Conservation (phyloP, 2,113 vertebrate genomes). For the Oreochromis spilurus region DNA sequence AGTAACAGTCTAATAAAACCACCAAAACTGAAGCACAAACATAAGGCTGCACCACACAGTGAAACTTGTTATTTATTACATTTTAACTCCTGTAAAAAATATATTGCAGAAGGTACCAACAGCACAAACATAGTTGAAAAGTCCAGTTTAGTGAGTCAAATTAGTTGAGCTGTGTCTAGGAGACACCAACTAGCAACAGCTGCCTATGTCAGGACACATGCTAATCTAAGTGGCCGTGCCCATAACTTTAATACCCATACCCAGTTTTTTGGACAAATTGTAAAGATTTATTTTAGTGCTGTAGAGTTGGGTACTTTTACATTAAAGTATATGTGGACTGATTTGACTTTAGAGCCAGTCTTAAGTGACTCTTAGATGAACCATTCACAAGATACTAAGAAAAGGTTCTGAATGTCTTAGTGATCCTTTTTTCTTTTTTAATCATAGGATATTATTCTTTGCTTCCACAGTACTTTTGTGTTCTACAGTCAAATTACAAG, state of each 20-base stretch:
- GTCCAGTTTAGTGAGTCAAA: neutral
- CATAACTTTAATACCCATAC: neutral
- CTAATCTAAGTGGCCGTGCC: neutral
- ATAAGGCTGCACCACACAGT: neutral
- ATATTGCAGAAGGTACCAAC: neutral
- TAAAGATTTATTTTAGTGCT: neutral
- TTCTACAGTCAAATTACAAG: conserved; percentile 20
- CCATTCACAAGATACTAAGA: neutral
- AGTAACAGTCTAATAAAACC: neutral
- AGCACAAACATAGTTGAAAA: neutral
- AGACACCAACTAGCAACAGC: neutral
- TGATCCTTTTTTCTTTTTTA: neutral
- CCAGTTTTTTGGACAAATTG: neutral
- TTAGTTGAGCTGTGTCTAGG: neutral
- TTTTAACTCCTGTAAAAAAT: neutral
- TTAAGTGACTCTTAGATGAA: neutral
- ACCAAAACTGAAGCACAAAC: neutral
- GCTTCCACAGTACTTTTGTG: neutral
- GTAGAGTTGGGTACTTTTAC: rapidly evolving
- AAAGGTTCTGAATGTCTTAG: neutral
- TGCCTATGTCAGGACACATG: neutral
- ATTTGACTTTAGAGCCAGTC: neutral
- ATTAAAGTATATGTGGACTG: rapidly evolving
- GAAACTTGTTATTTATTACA: neutral
- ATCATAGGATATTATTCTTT: neutral